Conservation (phyloP, 2,113 vertebrate species). For the Ctenomys sociabilis region DNA sequence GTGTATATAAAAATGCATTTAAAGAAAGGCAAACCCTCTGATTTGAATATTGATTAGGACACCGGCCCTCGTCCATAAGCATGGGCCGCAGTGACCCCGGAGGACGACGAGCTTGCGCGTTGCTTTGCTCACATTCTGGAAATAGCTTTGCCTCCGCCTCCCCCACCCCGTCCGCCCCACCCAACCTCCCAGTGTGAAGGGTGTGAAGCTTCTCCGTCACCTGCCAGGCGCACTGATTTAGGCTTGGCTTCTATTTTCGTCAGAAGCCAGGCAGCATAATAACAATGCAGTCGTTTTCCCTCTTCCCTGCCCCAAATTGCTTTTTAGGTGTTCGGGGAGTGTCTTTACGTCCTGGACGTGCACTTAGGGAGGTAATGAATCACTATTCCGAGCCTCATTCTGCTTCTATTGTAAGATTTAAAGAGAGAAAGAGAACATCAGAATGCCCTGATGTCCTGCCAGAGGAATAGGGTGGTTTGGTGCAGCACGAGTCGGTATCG, state of each 20-base stretch:
- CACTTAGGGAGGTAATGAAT: constrained; percentile 48
- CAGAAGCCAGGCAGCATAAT: constrained; percentile 57
- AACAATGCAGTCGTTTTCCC: constrained; percentile 41
- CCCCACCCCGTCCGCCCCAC: constrained; percentile 55
- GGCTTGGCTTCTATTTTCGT: constrained; percentile 28
- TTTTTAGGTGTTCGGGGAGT: constrained; percentile 52
- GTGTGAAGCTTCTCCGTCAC: not conserved
- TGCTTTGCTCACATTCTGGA: constrained; percentile 62
- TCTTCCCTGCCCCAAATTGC: constrained; percentile 45
- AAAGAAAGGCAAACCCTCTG: constrained; percentile 72
- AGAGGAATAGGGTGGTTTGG: constrained; percentile 32
- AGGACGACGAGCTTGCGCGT: constrained; percentile 38
- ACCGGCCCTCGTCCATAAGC: constrained; percentile 72
- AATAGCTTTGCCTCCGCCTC: constrained; percentile 70
- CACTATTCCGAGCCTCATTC: constrained; percentile 28
- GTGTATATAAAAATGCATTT: constrained; percentile 71
- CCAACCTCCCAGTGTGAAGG: constrained; percentile 37
- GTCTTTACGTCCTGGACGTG: constrained; percentile 47
- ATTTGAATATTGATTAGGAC: constrained; percentile 77
- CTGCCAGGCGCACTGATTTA: not conserved
- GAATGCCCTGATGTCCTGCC: constrained; percentile 62
- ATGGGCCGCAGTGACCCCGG: constrained; percentile 70
- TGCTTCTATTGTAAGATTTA: constrained; percentile 50
- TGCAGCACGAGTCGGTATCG: constrained; percentile 26
- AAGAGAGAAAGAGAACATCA: constrained; percentile 34